Evolutionary conservation across 2,888 invertebrate species (phyloP).

Genomic region (Noctua fimbriata): DNA sequence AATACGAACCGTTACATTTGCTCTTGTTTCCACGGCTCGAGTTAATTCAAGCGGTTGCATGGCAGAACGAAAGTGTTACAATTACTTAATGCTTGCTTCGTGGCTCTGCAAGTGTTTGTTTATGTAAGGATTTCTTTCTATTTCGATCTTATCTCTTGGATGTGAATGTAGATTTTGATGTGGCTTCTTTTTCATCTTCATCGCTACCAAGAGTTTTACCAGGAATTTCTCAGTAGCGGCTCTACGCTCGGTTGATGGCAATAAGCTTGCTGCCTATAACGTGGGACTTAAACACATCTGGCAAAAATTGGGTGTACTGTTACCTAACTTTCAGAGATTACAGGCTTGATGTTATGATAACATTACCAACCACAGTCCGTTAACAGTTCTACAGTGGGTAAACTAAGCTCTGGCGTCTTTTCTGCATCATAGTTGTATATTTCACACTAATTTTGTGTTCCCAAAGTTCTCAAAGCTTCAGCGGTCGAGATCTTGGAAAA

Average conservation of each 20-base stretch:
- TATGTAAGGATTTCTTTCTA: conserved; percentile 17
- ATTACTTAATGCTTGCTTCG: conserved; percentile 46
- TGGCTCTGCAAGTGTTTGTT: conserved; percentile 37
- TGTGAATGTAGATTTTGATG: not conserved
- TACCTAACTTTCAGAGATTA: not conserved
- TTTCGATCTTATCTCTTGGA: conserved; percentile 1
- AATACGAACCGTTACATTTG: conserved; percentile 58
- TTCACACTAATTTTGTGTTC: not conserved
- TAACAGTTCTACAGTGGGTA: not conserved
- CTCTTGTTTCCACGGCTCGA: conserved; percentile 65
- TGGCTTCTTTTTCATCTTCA: conserved; percentile 7
- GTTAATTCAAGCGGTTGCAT: conserved; percentile 50
- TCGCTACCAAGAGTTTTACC: not conserved
- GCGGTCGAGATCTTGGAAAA: not conserved
- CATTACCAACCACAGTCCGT: not conserved
- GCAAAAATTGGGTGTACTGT: not conserved
- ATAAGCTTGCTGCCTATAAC: not conserved
- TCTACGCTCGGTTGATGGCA: not conserved
- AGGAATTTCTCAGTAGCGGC: not conserved
- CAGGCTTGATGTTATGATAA: not conserved
- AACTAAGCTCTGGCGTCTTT: not conserved
- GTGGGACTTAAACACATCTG: not conserved
- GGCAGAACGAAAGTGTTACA: conserved; percentile 65
- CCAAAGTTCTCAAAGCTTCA: not conserved
- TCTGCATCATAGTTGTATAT: not conserved